Evolutionary conservation across 2,797 vertebrate species (phyloP).

Genomic region (Hybognathus amarus): DNA sequence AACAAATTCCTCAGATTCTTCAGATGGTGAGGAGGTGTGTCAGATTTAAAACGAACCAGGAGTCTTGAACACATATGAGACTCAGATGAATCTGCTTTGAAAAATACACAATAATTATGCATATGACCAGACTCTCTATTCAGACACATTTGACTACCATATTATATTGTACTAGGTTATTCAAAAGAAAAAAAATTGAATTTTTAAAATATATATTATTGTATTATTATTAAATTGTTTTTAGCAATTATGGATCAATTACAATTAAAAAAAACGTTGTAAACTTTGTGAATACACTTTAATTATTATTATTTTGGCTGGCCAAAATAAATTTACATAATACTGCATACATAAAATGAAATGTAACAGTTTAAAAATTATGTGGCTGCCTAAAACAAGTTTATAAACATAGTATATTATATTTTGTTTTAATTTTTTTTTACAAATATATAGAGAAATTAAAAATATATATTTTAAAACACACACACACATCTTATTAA

Average conservation of each 20-base stretch:
- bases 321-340: too few species aligned
- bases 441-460: neutral
- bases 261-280: neutral
- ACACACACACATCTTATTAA: too few species aligned
- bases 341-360: too few species aligned
- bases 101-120: neutral
- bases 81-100: constrained; percentile 1
- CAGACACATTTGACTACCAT: neutral
- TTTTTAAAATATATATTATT: neutral
- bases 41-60: neutral
- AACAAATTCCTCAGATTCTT: constrained; percentile 51
- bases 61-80: neutral
- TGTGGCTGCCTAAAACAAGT: neutral
- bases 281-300: neutral
- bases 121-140: neutral
- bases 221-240: neutral
- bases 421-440: neutral
- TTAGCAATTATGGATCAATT: neutral
- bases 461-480: too few species aligned
- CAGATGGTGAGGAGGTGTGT: constrained; percentile 23
- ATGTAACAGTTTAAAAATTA: neutral
- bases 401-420: neutral
- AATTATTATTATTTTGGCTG: too few species aligned
- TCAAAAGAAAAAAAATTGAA: neutral
- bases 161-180: neutral